Percentiles rank a stretch among this genome's conserved stretches.
phyloP scores from a whole-genome alignment of 2,113 vertebrate species.

The Psettodes erumei region DNA sequence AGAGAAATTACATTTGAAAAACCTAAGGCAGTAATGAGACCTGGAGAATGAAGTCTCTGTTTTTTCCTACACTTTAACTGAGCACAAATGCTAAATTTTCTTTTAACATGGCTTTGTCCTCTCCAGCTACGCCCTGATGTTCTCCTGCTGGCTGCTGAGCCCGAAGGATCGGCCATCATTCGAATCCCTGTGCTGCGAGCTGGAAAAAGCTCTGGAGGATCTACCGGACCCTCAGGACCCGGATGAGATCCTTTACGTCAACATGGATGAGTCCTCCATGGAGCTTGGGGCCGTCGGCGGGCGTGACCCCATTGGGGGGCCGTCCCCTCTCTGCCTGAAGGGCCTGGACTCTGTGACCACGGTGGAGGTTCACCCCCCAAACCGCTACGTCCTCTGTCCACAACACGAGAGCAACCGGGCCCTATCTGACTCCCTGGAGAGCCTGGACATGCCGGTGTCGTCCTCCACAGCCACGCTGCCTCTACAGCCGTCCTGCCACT shows the following conservation, averaged over 20 bases:
- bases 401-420: slow-evolving; percentile 80
- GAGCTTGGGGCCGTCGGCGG: slow-evolving; percentile 81
- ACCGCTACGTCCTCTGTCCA: slow-evolving; percentile 91
- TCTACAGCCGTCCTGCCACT: slow-evolving; percentile 62
- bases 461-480: slow-evolving; percentile 70
- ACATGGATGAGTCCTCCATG: slow-evolving; percentile 88
- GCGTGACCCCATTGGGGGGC: slow-evolving; percentile 74
- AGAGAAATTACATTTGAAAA: background rate
- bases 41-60: too few relatives aligned
- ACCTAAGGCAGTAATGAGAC: background rate
- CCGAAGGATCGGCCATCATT: slow-evolving; percentile 89
- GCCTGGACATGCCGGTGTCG: slow-evolving; percentile 71
- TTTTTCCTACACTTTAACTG: background rate
- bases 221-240: slow-evolving; percentile 88
- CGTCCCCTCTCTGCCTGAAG: slow-evolving; percentile 73
- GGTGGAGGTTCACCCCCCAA: slow-evolving; percentile 84
- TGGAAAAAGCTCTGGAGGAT: slow-evolving; percentile 88
- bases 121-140: slow-evolving; percentile 89
- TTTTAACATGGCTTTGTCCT: background rate
- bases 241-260: slow-evolving; percentile 92
- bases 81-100: background rate
- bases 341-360: slow-evolving; percentile 84
- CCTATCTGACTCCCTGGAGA: slow-evolving; percentile 77
- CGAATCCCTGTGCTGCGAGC: slow-evolving; percentile 83
- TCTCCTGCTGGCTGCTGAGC: slow-evolving; percentile 91